Conservation (phyloP, 2,888 invertebrate species). For the Polymixis flavicincta region DNA sequence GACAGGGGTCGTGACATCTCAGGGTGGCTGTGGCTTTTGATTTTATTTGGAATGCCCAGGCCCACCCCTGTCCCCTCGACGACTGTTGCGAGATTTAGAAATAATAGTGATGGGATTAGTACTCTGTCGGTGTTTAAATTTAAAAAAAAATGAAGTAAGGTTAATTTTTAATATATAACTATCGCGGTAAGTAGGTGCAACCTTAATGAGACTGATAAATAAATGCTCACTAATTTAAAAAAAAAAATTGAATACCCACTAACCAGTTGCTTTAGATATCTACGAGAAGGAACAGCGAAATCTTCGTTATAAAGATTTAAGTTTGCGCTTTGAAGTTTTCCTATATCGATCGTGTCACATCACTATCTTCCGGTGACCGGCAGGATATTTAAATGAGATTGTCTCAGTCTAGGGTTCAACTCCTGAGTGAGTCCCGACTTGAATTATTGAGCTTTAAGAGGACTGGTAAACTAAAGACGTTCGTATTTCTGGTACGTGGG, state of each 20-base stretch:
- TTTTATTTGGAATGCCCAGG: constrained; percentile 59
- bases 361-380: constrained; percentile 33
- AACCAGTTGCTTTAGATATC: too few relatives aligned
- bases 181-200: not conserved
- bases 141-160: too few relatives aligned
- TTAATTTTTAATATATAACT: too few relatives aligned
- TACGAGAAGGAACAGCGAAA: not conserved
- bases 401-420: constrained; percentile 52
- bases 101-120: constrained; percentile 37
- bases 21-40: constrained; percentile 50
- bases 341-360: constrained; percentile 21
- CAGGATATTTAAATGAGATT: constrained; percentile 58
- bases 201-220: not conserved
- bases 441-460: constrained; percentile 10
- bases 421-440: constrained; percentile 39
- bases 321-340: not conserved
- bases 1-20: constrained; percentile 36
- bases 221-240: not conserved
- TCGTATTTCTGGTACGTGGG: not conserved
- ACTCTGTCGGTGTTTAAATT: not conserved
- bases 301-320: not conserved
- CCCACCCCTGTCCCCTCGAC: constrained; percentile 16
- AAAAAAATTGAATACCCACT: not conserved
- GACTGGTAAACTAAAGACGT: too few relatives aligned
- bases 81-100: constrained; percentile 44